Conservation (phyloP, 2,113 vertebrate genomes). For the Falcunculus frontatus region DNA sequence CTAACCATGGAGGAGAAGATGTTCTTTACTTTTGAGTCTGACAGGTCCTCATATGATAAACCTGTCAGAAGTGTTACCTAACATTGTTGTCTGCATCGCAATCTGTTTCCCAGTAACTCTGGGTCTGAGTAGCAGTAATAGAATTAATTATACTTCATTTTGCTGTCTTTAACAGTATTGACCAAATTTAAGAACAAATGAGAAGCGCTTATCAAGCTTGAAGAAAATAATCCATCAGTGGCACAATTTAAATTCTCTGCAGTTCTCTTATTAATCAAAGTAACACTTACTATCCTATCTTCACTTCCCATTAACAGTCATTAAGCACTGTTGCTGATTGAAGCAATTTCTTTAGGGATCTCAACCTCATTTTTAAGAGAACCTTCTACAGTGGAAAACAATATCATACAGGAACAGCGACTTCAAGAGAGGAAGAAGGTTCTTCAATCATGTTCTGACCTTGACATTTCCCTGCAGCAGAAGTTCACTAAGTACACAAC, state of each 20-base stretch:
- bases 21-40: conserved; percentile 24
- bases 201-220: conserved; percentile 89
- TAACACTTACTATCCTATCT: conserved; percentile 89
- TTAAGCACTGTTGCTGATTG: conserved; percentile 87
- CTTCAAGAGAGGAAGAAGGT: conserved; percentile 73
- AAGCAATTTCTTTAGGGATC: conserved; percentile 89
- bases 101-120: conserved; percentile 77
- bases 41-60: conserved; percentile 43
- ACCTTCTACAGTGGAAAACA: conserved; percentile 81
- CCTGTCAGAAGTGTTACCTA: conserved; percentile 67
- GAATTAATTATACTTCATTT: conserved; percentile 89
- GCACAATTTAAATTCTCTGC: conserved; percentile 88
- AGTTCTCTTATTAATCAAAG: conserved; percentile 89
- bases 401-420: conserved; percentile 73
- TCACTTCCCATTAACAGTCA: conserved; percentile 89
- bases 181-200: conserved; percentile 90
- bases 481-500: conserved; percentile 63
- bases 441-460: conserved; percentile 82
- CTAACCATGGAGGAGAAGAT: not conserved
- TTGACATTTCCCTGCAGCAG: conserved; percentile 69
- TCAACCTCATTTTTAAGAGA: conserved; percentile 88
- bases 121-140: conserved; percentile 75
- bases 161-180: conserved; percentile 89
- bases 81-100: conserved; percentile 66
- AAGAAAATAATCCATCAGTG: conserved; percentile 91